phyloP scores from a whole-genome alignment of 2,113 vertebrate genomes.

The Ciconia maguari region DNA sequence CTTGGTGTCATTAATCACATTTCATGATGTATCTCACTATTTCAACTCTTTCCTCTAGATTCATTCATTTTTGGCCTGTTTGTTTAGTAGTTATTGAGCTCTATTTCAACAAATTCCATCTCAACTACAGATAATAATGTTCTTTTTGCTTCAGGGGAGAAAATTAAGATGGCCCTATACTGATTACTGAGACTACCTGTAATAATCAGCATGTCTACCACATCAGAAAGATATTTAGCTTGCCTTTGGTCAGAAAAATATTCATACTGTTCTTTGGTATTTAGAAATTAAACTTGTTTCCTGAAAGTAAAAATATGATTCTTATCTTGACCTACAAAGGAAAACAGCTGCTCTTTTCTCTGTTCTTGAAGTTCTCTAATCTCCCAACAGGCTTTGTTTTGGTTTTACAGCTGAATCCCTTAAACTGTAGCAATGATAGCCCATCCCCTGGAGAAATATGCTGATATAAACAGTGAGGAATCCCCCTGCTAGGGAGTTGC shows the following conservation, averaged over 20 bases:
- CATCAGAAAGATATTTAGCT: constrained; percentile 26
- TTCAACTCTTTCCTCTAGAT: constrained; percentile 57
- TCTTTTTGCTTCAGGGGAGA: constrained; percentile 8
- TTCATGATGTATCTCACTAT: constrained; percentile 60
- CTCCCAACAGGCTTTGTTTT: not conserved
- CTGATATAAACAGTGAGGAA: not conserved
- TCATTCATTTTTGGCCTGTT: constrained; percentile 48
- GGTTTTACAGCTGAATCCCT: not conserved
- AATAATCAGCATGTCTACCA: not conserved
- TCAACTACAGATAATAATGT: not conserved
- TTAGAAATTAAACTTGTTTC: constrained; percentile 47
- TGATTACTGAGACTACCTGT: constrained; percentile 18
- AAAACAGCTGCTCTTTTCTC: not conserved
- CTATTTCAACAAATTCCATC: constrained; percentile 51
- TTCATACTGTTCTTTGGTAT: not conserved
- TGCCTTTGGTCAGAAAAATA: constrained; percentile 20
- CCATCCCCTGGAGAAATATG: not conserved
- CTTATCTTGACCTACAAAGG: not conserved
- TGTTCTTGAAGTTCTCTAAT: not conserved
- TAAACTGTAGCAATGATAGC: not conserved
- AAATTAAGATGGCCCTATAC: not conserved
- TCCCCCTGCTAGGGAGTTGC: not conserved
- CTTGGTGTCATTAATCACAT: constrained; percentile 75
- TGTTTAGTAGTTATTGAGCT: constrained; percentile 54
- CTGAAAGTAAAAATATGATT: constrained; percentile 15